Base-by-base conservation (phyloP, 2,888 invertebrate species). In the Machimus atricapillus region DNA sequence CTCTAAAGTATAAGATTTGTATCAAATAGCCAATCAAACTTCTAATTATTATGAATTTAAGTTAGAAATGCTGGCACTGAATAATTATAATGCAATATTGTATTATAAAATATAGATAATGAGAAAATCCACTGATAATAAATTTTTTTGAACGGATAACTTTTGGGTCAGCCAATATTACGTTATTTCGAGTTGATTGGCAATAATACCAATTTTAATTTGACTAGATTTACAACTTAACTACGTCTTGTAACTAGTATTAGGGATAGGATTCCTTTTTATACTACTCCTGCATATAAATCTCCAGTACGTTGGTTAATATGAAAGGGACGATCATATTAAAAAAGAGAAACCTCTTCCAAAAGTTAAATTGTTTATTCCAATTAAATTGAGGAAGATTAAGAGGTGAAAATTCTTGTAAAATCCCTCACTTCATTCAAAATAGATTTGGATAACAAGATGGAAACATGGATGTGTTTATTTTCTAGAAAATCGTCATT, bases 401-500 rank as follows among this genome's bases (percentile, higher is more conserved):
- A 66, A 23, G 23, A 66, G 12, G 5, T 56, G 56, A n/a, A 66
- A 19, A 66, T 27, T 27, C 12, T 27, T 52, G 16, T 1, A 52
- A 27, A 66, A 66, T n/a, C n/a, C 52, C 52, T n/a, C 27, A 27
- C 3, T 66, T 23, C 9, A 66, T n/a, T 52, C 52, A 66, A 27
- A 66, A 34, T 74, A 74, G 73, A 27, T 56, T 77, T 77, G 37
- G 52, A 86, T 43, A 46, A 74, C 76, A 76, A 85, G 27, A 56
- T 34, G 34, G 86, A 86, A 86, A 46, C 58, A 77, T 86, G 52
- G 76, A 52, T 86, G 52, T 77, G 77, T 86, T 86, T 77, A 77
- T 86, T 79, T 86, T 86, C 43, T 86, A 86, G 86, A 79, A 79
- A 86, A 78, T 86, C 86, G 40, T 52, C 86, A 77, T 27, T 52